Evolutionary conservation across 2,797 vertebrate species (phyloP).

Genomic region (Enteromius afrohamiltoni): DNA sequence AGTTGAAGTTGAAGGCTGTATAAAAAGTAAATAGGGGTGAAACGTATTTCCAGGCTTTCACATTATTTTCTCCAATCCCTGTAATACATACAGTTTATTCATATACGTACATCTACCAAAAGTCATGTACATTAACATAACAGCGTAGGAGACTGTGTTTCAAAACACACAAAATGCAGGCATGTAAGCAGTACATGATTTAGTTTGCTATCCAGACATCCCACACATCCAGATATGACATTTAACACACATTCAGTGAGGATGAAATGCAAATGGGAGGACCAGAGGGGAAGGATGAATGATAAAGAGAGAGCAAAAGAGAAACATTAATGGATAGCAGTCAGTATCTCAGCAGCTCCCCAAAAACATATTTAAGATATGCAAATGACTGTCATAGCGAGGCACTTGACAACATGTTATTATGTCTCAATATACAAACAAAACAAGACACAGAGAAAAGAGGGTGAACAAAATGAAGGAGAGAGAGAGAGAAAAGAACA

Average conservation of each 20-base stretch:
- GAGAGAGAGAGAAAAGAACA: slow-evolving; percentile 32
- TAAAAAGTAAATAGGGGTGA: neutral
- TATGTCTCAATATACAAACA: slow-evolving; percentile 70
- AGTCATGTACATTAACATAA: neutral
- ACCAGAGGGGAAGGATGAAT: slow-evolving; percentile 2
- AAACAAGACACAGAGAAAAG: slow-evolving; percentile 54
- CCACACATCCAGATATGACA: slow-evolving; percentile 43
- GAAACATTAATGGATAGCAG: slow-evolving; percentile 58
- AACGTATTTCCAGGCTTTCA: neutral
- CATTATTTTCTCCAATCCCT: neutral
- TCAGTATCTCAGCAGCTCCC: slow-evolving; percentile 63
- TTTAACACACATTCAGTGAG: slow-evolving; percentile 42
- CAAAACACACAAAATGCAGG: slow-evolving; percentile 15
- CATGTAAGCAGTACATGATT: slow-evolving; percentile 1
- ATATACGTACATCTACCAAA: neutral
- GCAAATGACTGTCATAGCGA: slow-evolving; percentile 73
- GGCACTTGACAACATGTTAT: slow-evolving; percentile 75
- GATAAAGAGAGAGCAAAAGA: slow-evolving; percentile 22
- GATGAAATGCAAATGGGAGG: slow-evolving; percentile 32
- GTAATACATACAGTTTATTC: neutral
- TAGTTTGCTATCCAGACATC: slow-evolving; percentile 22
- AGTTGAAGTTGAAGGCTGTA: neutral
- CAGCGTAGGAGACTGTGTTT: neutral
- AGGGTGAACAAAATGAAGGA: slow-evolving; percentile 5
- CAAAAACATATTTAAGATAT: slow-evolving; percentile 70